A percentile compares a stretch with the other conserved stretches of the same genome.
Conservation (phyloP, 1,140 invertebrate genomes). For the Polyergus mexicanus region DNA sequence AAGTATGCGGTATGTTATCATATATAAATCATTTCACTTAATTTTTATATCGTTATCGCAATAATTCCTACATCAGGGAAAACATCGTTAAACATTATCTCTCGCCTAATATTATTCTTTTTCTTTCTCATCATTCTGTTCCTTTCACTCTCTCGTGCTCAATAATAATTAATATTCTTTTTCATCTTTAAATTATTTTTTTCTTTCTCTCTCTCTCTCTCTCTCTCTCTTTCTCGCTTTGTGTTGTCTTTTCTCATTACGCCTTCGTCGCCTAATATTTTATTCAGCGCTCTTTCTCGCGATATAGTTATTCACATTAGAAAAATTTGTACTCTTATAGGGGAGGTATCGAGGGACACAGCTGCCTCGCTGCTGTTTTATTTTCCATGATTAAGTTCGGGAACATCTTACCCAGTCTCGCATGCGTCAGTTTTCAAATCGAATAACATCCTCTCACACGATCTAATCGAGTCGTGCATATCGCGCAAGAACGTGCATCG, state of each 20-base stretch:
- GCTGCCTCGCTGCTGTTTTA: constrained; percentile 73
- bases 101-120: constrained; percentile 65
- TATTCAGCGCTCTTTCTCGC: constrained; percentile 78
- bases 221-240: constrained; percentile 50
- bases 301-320: constrained; percentile 84
- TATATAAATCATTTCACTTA: constrained; percentile 82
- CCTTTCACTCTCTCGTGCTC: constrained; percentile 38
- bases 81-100: constrained; percentile 84
- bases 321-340: constrained; percentile 86
- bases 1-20: constrained; percentile 73
- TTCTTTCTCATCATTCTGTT: constrained; percentile 22
- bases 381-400: constrained; percentile 51
- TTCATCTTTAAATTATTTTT: constrained; percentile 67
- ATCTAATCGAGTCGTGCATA: constrained; percentile 45
- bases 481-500: constrained; percentile 40
- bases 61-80: constrained; percentile 83
- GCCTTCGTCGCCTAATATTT: constrained; percentile 70
- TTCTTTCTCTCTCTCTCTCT: constrained; percentile 43
- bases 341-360: constrained; percentile 84
- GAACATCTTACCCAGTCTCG: constrained; percentile 72
- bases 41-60: constrained; percentile 78
- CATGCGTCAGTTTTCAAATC: constrained; percentile 13
- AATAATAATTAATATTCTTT: constrained; percentile 80
- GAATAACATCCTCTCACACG: constrained; percentile 38
- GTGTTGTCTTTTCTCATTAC: constrained; percentile 52